phyloP scores from a whole-genome alignment of 37 sponge, comb jelly and placozoan genomes.

The Chondrilla cf. caribensis region DNA sequence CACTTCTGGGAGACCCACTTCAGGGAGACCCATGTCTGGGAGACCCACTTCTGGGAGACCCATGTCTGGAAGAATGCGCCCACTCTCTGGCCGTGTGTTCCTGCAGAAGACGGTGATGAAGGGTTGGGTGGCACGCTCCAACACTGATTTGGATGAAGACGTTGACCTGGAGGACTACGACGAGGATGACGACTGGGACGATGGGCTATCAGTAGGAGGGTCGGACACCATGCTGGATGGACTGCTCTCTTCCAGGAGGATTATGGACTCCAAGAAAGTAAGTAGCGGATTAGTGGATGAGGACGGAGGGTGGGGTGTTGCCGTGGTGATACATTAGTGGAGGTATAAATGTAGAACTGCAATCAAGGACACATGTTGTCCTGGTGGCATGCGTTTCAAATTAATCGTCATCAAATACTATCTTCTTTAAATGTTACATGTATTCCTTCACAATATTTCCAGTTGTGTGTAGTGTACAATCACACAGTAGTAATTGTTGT shows the following conservation, averaged over 20 bases:
- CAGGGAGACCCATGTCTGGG: neutral
- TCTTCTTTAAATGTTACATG: no score
- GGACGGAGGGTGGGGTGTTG: no score
- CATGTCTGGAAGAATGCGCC: conserved; percentile 39
- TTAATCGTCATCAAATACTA: no score
- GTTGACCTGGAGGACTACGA: conserved; percentile 21
- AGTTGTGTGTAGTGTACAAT: no score
- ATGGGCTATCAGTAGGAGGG: neutral
- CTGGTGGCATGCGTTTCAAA: no score
- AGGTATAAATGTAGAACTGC: no score
- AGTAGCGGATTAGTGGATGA: neutral
- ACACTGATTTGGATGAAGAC: conserved; percentile 7
- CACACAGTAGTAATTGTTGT: no score
- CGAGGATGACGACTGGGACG: conserved; percentile 52
- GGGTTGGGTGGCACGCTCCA: conserved; percentile 62
- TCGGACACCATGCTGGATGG: conserved; percentile 35
- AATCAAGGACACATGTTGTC: no score
- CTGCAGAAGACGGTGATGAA: conserved; percentile 43
- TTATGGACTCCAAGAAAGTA: conserved; percentile 13
- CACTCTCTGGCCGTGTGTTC: conserved; percentile 66
- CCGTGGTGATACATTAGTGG: no score
- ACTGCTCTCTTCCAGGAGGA: conserved; percentile 61
- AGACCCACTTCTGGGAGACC: conserved; percentile 30
- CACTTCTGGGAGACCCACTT: no score
- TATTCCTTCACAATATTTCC: no score